Conservation (phyloP, 2,797 vertebrate genomes). For the Nasua narica region DNA sequence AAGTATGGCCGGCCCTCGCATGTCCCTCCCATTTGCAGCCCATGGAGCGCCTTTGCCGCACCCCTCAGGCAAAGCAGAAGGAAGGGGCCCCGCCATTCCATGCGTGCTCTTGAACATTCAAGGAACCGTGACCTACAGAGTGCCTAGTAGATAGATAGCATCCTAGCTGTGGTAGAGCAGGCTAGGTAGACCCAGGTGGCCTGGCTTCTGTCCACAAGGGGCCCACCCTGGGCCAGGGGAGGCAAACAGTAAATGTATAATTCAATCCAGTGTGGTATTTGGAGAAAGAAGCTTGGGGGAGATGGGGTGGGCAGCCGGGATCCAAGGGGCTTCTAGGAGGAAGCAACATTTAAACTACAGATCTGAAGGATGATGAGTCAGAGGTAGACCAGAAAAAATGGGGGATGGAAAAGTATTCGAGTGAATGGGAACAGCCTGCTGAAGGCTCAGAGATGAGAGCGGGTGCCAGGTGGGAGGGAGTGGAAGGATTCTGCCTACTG, state of each 20-base stretch:
- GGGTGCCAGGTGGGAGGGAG: not conserved
- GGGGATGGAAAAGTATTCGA: not conserved
- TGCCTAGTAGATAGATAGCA: not conserved
- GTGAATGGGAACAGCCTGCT: not conserved
- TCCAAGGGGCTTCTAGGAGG: not conserved
- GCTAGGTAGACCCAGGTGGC: not conserved
- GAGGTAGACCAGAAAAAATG: not conserved
- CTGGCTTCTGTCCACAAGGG: not conserved
- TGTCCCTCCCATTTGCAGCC: not conserved
- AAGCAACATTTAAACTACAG: fast-evolving
- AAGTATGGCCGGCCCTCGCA: not conserved
- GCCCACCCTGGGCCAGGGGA: not conserved
- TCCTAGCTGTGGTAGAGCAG: not conserved
- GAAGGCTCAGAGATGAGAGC: not conserved
- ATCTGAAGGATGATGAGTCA: not conserved
- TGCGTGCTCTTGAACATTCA: fast-evolving
- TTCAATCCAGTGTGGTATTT: not conserved
- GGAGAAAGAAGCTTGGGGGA: not conserved
- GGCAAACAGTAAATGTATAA: not conserved
- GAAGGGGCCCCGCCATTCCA: not conserved
- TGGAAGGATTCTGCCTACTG: fast-evolving
- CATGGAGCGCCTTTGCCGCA: fast-evolving
- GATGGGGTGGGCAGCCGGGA: not conserved
- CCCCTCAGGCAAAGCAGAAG: not conserved
- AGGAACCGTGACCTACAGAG: not conserved